Evolutionary conservation across 1,140 invertebrate genomes (phyloP).

Genomic region (Drosophila busckii): DNA sequence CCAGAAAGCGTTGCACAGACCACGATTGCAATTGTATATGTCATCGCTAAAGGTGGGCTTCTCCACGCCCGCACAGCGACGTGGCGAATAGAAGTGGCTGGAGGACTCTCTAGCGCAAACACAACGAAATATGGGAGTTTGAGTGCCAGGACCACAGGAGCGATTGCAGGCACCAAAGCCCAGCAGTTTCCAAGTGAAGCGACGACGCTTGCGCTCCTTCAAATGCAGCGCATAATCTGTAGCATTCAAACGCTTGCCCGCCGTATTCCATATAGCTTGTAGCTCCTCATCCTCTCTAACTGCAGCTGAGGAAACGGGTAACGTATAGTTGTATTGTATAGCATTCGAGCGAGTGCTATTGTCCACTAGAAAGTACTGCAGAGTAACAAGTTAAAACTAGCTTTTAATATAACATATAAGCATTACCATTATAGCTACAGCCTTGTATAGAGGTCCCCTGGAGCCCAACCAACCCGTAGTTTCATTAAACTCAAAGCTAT

Average conservation of each 20-base stretch:
- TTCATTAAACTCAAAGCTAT: constrained; percentile 85
- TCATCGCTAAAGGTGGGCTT: constrained; percentile 80
- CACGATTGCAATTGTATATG: constrained; percentile 84
- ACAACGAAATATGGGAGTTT: constrained; percentile 83
- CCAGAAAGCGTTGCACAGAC: constrained; percentile 83
- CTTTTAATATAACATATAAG: not conserved
- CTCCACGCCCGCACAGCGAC: constrained; percentile 82
- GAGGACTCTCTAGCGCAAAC: constrained; percentile 80
- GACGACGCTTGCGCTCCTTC: constrained; percentile 80
- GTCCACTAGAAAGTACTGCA: constrained; percentile 84
- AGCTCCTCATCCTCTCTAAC: constrained; percentile 43
- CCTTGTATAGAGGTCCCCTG: constrained; percentile 37
- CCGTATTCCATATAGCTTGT: constrained; percentile 51
- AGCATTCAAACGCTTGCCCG: constrained; percentile 29
- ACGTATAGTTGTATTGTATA: constrained; percentile 91
- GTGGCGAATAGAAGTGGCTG: constrained; percentile 82
- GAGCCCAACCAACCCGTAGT: constrained; percentile 24
- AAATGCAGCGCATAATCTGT: constrained; percentile 18
- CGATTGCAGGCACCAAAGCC: constrained; percentile 87
- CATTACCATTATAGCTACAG: constrained; percentile 48
- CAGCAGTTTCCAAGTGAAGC: constrained; percentile 88
- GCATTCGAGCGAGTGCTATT: constrained; percentile 85
- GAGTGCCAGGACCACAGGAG: constrained; percentile 89
- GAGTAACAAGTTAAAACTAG: not conserved
- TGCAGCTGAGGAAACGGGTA: constrained; percentile 80